Percentiles rank a stretch among this genome's conserved stretches.
These are phyloP conservation scores for Agrotis exclamationis DNA, from an alignment of 2,888 invertebrate species.

Conservation along the genomic window DNA sequence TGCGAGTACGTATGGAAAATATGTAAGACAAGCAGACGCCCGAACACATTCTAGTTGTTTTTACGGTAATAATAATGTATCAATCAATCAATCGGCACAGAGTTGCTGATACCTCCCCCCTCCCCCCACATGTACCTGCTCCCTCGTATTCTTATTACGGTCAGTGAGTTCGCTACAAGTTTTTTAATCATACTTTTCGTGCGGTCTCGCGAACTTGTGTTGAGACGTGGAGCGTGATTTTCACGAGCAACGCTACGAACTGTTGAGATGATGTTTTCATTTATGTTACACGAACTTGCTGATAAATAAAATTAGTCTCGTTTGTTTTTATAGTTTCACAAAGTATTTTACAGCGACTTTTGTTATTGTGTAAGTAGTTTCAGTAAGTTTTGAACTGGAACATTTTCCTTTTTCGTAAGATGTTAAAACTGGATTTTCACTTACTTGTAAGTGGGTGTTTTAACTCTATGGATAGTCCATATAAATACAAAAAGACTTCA, in stretches of 20 bases:
- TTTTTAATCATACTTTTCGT: slow-evolving; percentile 79
- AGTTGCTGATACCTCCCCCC: slow-evolving; percentile 11
- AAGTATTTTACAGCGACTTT: slow-evolving; percentile 54
- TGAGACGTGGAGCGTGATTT: slow-evolving; percentile 69
- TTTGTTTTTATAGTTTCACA: slow-evolving; percentile 57
- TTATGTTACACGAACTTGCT: slow-evolving; percentile 57
- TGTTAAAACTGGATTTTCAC: background rate
- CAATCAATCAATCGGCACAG: slow-evolving; percentile 70
- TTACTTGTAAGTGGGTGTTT: background rate
- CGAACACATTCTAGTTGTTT: slow-evolving; percentile 67
- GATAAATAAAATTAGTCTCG: slow-evolving; percentile 64
- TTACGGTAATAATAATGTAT: slow-evolving; percentile 71
- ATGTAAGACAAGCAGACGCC: slow-evolving; percentile 65
- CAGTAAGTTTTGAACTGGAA: slow-evolving; percentile 31
- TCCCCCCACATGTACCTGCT: slow-evolving; percentile 51
- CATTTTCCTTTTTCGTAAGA: slow-evolving; percentile 34
- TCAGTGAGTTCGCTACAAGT: slow-evolving; percentile 75
- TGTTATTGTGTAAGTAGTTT: slow-evolving; percentile 35
- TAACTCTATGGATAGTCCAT: background rate
- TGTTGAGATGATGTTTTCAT: slow-evolving; percentile 62
- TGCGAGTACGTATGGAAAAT: slow-evolving; percentile 56
- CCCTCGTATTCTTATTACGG: slow-evolving; percentile 68
- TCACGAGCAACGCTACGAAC: slow-evolving; percentile 61
- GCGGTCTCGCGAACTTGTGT: slow-evolving; percentile 72
- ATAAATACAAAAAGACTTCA: background rate